Evolutionary conservation across 2,113 vertebrate species (phyloP).

Genomic region (Trichechus manatus): DNA sequence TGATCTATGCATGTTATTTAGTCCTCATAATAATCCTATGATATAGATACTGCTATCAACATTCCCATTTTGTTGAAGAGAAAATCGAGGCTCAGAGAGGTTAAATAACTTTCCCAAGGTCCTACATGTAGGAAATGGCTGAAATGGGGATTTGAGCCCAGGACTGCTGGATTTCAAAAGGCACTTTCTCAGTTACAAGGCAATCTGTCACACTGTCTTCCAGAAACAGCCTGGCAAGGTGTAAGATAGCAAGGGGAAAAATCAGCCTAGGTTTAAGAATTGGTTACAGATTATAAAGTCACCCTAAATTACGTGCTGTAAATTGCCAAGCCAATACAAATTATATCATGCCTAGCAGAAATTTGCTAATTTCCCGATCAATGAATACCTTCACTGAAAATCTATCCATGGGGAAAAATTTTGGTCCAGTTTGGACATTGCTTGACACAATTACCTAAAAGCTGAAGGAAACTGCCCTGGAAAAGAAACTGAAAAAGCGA

Average conservation of each 20-base stretch:
- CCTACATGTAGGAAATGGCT: slow-evolving; percentile 37
- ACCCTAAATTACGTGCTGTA: slow-evolving; percentile 9
- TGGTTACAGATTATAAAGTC: slow-evolving; percentile 27
- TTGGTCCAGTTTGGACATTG: neutral
- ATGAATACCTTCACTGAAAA: slow-evolving; percentile 1
- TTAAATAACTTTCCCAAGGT: neutral
- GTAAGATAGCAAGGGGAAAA: neutral
- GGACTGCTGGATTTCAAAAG: slow-evolving; percentile 16
- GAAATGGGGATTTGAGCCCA: neutral
- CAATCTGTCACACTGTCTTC: neutral
- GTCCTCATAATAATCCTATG: neutral
- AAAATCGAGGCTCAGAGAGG: neutral
- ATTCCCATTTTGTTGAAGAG: slow-evolving; percentile 2
- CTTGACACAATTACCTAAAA: slow-evolving; percentile 39
- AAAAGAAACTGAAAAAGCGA: slow-evolving; percentile 13
- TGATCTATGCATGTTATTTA: neutral
- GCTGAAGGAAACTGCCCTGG: neutral
- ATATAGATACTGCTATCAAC: neutral
- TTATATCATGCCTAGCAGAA: neutral
- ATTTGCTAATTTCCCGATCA: slow-evolving; percentile 16
- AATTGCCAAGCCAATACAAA: slow-evolving; percentile 32
- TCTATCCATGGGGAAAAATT: neutral
- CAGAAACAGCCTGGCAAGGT: neutral
- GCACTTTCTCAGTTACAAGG: neutral
- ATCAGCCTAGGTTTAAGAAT: neutral